Conservation (phyloP, 2,797 vertebrate species). For the Microcaecilia unicolor region DNA sequence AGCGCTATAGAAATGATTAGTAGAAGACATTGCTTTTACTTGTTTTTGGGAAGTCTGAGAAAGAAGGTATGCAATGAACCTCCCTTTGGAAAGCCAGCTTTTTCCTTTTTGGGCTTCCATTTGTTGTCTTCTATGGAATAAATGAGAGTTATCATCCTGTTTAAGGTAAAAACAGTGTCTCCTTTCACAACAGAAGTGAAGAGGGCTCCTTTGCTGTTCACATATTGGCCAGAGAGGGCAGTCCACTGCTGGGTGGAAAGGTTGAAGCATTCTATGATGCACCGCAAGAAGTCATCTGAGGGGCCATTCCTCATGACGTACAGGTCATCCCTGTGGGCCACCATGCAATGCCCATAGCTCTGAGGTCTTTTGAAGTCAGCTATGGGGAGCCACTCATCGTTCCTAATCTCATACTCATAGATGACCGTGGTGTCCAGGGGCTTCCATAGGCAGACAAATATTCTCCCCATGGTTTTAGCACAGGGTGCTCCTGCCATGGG, state of each 20-base stretch:
- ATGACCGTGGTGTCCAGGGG: slow-evolving; percentile 75
- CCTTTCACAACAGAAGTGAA: slow-evolving; percentile 74
- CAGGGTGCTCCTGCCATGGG: slow-evolving; percentile 57
- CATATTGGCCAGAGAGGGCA: slow-evolving; percentile 70
- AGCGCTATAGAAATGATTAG: too few species aligned
- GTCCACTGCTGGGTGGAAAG: slow-evolving; percentile 80
- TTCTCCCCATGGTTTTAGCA: slow-evolving; percentile 64
- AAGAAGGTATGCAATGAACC: slow-evolving; percentile 84
- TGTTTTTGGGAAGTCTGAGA: slow-evolving; percentile 63
- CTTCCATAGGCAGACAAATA: slow-evolving; percentile 85
- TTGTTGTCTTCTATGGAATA: slow-evolving; percentile 63
- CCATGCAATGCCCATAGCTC: slow-evolving; percentile 88
- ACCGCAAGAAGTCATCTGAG: slow-evolving; percentile 78
- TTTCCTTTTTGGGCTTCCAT: slow-evolving; percentile 70
- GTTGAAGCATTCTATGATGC: slow-evolving; percentile 80
- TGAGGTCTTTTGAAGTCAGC: slow-evolving; percentile 72
- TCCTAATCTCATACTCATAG: slow-evolving; percentile 57
- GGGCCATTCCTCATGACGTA: slow-evolving; percentile 86
- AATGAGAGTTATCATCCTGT: slow-evolving; percentile 70
- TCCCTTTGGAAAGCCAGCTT: slow-evolving; percentile 72
- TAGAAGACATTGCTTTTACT: background rate
- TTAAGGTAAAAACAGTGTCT: slow-evolving; percentile 81
- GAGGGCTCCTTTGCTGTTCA: slow-evolving; percentile 84
- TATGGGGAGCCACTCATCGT: slow-evolving; percentile 59
- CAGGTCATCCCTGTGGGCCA: slow-evolving; percentile 78